Percentiles rank a stretch among this genome's conserved stretches.
These are phyloP conservation scores for Chaetophractus vellerosus DNA, from an alignment of 2,797 vertebrate genomes.

Conservation along the genomic window DNA sequence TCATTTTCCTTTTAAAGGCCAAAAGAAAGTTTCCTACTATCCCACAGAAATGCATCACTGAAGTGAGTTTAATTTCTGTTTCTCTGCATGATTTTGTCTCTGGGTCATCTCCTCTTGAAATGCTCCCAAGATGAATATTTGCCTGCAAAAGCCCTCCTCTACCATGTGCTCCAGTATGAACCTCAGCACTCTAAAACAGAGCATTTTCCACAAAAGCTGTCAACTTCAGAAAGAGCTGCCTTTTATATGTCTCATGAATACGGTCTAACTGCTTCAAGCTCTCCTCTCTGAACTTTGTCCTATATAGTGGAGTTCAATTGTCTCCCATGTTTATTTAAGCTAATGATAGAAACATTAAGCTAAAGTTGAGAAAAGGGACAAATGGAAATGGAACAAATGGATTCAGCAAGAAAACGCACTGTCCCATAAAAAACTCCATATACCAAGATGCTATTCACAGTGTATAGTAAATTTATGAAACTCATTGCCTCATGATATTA, in stretches of 20 bases:
- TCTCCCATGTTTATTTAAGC: conserved; percentile 76
- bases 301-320: conserved; percentile 73
- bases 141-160: conserved; percentile 30
- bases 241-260: conserved; percentile 73
- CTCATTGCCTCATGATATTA: conserved; percentile 68
- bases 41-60: background rate
- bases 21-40: conserved; percentile 18
- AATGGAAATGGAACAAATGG: conserved; percentile 74
- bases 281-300: conserved; percentile 75
- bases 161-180: background rate
- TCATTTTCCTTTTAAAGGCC: background rate
- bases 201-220: conserved; percentile 20
- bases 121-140: conserved; percentile 54
- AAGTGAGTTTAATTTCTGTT: conserved; percentile 28
- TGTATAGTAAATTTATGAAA: conserved; percentile 69
- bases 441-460: conserved; percentile 68
- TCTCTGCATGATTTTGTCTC: conserved; percentile 46
- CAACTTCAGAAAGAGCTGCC: conserved; percentile 39
- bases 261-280: conserved; percentile 46
- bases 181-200: background rate
- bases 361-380: conserved; percentile 79
- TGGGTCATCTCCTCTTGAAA: conserved; percentile 55
- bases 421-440: conserved; percentile 65
- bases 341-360: conserved; percentile 82
- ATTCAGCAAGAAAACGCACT: conserved; percentile 79